Evolutionary conservation across 2,888 invertebrate species (phyloP), one percentile per base, ranked within the genome.

Genomic region (Torymus aiolomorphi): DNA sequence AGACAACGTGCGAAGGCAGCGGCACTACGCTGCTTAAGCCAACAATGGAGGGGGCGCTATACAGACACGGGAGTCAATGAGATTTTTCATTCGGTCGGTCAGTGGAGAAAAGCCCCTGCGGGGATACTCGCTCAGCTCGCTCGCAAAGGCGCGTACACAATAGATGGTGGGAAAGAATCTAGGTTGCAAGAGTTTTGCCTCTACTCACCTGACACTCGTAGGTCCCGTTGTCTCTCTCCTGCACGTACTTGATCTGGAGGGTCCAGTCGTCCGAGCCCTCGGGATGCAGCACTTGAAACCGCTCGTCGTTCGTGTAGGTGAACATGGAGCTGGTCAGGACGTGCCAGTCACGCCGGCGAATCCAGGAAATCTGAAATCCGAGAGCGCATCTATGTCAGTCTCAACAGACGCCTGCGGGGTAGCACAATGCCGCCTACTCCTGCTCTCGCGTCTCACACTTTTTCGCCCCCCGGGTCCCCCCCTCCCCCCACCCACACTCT

Each of bases 221-320:
- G 82, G 96, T 96, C 85, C 97, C 97, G 89, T 97, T 97, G 92
- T 97, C 97, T 88, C 97, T 93, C 88, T 96, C 96, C 91, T 97
- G 97, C 84, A 97, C 97, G 91, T 96, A 97, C 92, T 97, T 97
- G 91, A 97, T 97, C 92, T 97, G 97, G 85, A 97, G 92, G 72
- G 96, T 97, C 97, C 97, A 97, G 91, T 97, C 97, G 91, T 97
- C 97, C 52, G 96, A 95, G 74, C 96, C 96, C 88, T 97, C 96
- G 83, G 94, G 93, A 91, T 97, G 97, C 83, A 97, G 92, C 84
- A 93, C 92, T 89, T 92, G 92, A 90, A 96, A 96, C 85, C 96
- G 93, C 90, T 97, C 96, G 91, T 97, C 97, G 91, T 96, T 97
- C 86, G 97, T 97, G 92, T 96, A 97, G 87, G 97, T 95, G 91